Evolutionary conservation across 2,888 invertebrate genomes (phyloP), one percentile per base, ranked within the genome.

Genomic region (Criorhina ranunculi): DNA sequence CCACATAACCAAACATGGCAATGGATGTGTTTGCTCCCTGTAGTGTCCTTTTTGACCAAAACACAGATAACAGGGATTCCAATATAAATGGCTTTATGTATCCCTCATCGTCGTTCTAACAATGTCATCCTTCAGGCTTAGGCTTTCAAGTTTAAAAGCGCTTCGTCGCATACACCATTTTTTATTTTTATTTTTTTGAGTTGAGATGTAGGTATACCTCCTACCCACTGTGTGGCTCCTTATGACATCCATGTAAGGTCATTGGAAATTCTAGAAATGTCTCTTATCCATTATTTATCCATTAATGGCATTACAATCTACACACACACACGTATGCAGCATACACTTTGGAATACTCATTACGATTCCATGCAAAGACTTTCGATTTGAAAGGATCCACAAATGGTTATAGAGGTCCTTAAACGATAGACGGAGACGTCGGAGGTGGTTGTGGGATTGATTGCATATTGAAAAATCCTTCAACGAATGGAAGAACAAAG

Each of bases 31-130:
- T 44, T 11, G n/a, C n/a, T n/a, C 62, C 46, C 55, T 44, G 12
- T 59, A 67, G 80, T 82, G 82, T 85, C 79, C 66, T 76, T 80
- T 24, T 80, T 85, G 85, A 85, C 85, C 85, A 85, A 60, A 80
- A 85, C 64, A 85, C 75, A 79, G 85, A 80, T 85, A 80, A 80
- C 80, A 60, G 64, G 46, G 64, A 85, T 85, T 85, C 85, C 75
- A 80, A 85, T 80, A 85, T 76, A 80, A 80, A 80, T 76, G 80
- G 80, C 75, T 80, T 80, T 80, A 80, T 75, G 75, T 85, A 80
- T 78, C 66, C 66, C 59, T 66, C 51, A 40, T 77, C 59, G 59
- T 59, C 59, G 59, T 59, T 42, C 72, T 49, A 59, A 82, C 77
- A 82, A 77, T 82, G 82, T 82, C 82, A 82, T 66, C 76, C 82